Evolutionary conservation across 2,113 vertebrate genomes (phyloP), one percentile per base, ranked within the genome.

Genomic region (Cathartes aura): DNA sequence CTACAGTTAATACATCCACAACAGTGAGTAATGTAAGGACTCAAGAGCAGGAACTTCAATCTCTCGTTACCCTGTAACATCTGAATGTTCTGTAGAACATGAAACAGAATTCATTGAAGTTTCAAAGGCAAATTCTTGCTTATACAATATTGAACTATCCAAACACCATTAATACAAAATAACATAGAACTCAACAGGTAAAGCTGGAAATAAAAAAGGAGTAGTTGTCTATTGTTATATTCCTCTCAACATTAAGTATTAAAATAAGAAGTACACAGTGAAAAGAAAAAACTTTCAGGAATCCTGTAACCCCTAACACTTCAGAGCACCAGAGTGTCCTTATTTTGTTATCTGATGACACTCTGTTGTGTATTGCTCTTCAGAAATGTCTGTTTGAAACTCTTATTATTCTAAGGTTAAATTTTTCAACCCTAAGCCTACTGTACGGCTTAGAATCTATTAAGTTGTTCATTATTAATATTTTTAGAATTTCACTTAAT

Each of bases 11-110:
- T 12, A 53, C 23, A 66, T 11, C 47, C 18, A 50, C 19, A 60
- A 19, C 24, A 34, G 58, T 4, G 14, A 83, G 12, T 24, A 62
- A 58, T 0, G 9, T 2, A 52, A 75, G 15, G 40, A 18, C 36
- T 48, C 7, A 3, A 45, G 13, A 60, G 53, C 12, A 70, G 30
- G 20, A 78, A 42, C 32, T 26, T 38, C 15, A 55, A 11, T 22
- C 15, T 60, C 29, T 55, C 5, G 0, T 17, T 12, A 85, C 5
- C 17, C 36, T 32, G 7, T 8, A 81, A 72, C 1, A 0, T n/a
- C 58, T 72, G 7, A 74, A 71, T 1, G 0, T 45, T 70, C 24
- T 13, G 11, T n/a, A 26, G 26, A 66, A 71, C 36, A 16, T 0
- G 2, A 38, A 87, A 32, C 18, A 70, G n/a, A 81, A 59, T 29